phyloP scores from a whole-genome alignment of 2,888 invertebrate genomes.

The Acholoe squamosa region DNA sequence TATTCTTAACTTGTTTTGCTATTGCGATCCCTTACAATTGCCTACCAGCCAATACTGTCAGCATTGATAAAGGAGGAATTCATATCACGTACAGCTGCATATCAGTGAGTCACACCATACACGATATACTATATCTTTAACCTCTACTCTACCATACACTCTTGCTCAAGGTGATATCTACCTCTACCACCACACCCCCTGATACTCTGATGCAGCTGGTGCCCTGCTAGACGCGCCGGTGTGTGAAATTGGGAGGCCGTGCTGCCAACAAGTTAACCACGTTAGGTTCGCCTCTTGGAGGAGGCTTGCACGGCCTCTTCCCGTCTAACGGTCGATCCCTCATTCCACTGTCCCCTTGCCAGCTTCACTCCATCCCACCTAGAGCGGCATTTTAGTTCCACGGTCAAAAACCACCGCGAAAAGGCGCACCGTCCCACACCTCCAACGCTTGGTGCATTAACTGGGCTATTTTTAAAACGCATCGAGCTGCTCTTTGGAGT shows the following conservation, averaged over 20 bases:
- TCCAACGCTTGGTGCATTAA: conserved; percentile 27
- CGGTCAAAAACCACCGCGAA: conserved; percentile 3
- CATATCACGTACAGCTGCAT: too few species aligned
- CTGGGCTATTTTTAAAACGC: conserved; percentile 5
- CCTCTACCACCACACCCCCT: too few species aligned
- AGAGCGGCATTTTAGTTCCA: neutral
- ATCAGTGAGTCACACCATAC: too few species aligned
- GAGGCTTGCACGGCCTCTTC: neutral
- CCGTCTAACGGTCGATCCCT: neutral
- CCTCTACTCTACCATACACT: too few species aligned
- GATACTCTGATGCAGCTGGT: too few species aligned
- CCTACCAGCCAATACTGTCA: too few species aligned
- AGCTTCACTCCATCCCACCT: conserved; percentile 3
- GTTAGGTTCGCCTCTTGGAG: neutral
- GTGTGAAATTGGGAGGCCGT: conserved; percentile 43
- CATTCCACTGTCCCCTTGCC: neutral
- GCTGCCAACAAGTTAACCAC: conserved; percentile 26
- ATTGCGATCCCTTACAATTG: too few species aligned
- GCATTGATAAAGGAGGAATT: too few species aligned
- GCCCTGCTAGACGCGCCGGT: neutral
- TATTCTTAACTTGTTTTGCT: too few species aligned
- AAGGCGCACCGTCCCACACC: conserved; percentile 5
- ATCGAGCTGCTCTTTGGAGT: neutral
- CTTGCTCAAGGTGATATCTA: too few species aligned
- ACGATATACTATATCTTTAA: too few species aligned